Evolutionary conservation across 2,113 vertebrate genomes (phyloP), one percentile per base, ranked within the genome.

Genomic region (Puma concolor): DNA sequence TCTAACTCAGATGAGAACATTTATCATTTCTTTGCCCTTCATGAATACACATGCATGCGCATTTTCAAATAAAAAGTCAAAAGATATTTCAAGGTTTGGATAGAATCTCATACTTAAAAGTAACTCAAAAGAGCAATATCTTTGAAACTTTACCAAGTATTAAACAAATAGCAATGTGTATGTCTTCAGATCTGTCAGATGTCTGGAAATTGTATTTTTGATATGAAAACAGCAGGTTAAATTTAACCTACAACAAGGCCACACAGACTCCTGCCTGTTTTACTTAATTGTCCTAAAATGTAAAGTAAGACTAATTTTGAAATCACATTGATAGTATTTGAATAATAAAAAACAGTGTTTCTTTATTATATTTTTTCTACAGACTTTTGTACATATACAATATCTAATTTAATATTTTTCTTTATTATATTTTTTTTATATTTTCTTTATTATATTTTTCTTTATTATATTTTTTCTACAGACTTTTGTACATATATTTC

Each of bases 51-150:
- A n/a, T 85, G 31, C 67, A n/a, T 7, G 38, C 50, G 44, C 19
- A 60, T 93, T 95, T 96, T 83, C 60, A 95, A 81, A 97, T 96
- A 27, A 63, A 27, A 97, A 90, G 50, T 72, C 31, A 60, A 90
- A 96, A 90, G 57, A 60, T 15, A 82, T 60, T 74, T 67, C 83
- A 88, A 91, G 66, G 23, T 81, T 57, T 67, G 63, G 13, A 67
- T 71, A n/a, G n/a, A 76, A 82, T 71, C 44, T 84, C 25, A 29
- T 60, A 67, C 36, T 52, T 38, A 71, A 74, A 88, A 76, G 27
- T 48, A 92, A 89, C 17, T 4, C 38, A n/a, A 74, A 91, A 94
- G 74, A 79, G 19, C 10, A 21, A 27, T 48, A 44, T 15, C 44
- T 89, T 72, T 89, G 71, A 93, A 97, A 57, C 9, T 36, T 85